A percentile compares a stretch with the other conserved stretches of the same genome.
Conservation (phyloP, 2,113 vertebrate genomes). For the Gracilinanus agilis region DNA sequence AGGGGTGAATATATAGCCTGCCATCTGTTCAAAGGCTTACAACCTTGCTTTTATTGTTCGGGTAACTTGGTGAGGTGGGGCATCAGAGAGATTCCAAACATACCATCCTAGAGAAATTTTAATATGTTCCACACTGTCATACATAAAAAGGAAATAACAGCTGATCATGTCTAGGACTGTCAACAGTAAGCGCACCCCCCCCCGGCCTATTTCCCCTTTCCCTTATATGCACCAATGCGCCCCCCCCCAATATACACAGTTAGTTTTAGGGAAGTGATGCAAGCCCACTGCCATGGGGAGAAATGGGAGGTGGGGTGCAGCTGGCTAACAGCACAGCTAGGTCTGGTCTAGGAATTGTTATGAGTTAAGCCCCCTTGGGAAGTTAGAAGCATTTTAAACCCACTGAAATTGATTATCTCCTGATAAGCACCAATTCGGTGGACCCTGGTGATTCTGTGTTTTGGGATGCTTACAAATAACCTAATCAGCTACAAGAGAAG, state of each 20-base stretch:
- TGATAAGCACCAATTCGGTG: conserved; percentile 62
- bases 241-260: not conserved
- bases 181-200: conserved; percentile 69
- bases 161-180: conserved; percentile 85
- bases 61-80: conserved; percentile 90
- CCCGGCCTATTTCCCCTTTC: conserved; percentile 33
- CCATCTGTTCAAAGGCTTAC: conserved; percentile 91
- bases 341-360: conserved; percentile 10
- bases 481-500: conserved; percentile 3
- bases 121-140: conserved; percentile 90
- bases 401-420: conserved; percentile 47
- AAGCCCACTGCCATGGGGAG: conserved; percentile 33
- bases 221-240: conserved; percentile 21
- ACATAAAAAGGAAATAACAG: conserved; percentile 92
- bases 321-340: conserved; percentile 51
- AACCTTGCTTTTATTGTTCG: conserved; percentile 92
- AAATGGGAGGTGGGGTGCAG: conserved; percentile 30
- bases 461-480: conserved; percentile 11
- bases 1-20: conserved; percentile 88
- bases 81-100: conserved; percentile 91
- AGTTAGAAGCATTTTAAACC: conserved; percentile 59
- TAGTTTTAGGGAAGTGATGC: conserved; percentile 19
- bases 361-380: conserved; percentile 55
- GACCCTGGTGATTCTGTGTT: conserved; percentile 47
- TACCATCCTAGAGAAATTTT: conserved; percentile 89